Evolutionary conservation across 2,888 invertebrate species (phyloP).

Genomic region (Lymantria monacha): DNA sequence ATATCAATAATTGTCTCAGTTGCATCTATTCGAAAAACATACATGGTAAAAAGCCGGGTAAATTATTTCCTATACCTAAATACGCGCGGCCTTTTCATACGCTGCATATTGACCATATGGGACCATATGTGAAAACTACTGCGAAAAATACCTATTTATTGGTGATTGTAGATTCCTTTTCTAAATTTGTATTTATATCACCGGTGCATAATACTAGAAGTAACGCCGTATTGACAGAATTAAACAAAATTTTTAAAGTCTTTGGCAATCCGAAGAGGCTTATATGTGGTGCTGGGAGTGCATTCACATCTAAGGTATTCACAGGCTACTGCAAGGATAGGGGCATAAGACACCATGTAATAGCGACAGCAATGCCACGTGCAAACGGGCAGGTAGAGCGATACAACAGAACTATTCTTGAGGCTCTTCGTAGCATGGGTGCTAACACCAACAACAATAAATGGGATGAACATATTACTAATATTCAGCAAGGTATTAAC

Average conservation of each 20-base stretch:
- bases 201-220: neutral
- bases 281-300: neutral
- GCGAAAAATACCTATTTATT: conserved; percentile 22
- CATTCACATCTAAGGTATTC: neutral
- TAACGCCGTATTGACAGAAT: neutral
- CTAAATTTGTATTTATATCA: conserved; percentile 10
- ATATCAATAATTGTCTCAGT: neutral
- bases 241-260: neutral
- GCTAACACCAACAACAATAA: neutral
- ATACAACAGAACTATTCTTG: neutral
- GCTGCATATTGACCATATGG: conserved; percentile 25
- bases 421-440: neutral
- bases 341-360: neutral
- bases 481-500: neutral
- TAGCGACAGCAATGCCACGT: neutral
- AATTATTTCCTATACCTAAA: conserved; percentile 6
- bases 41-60: neutral
- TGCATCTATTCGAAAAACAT: neutral
- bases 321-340: neutral
- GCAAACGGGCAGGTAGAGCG: neutral
- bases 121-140: conserved; percentile 25
- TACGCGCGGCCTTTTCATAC: conserved; percentile 27
- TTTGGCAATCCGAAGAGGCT: neutral
- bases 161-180: conserved; percentile 25
- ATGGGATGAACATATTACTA: neutral